These are phyloP conservation scores for Crax fasciolata DNA, from an alignment of 2,797 vertebrate species.

Conservation along the genomic window DNA sequence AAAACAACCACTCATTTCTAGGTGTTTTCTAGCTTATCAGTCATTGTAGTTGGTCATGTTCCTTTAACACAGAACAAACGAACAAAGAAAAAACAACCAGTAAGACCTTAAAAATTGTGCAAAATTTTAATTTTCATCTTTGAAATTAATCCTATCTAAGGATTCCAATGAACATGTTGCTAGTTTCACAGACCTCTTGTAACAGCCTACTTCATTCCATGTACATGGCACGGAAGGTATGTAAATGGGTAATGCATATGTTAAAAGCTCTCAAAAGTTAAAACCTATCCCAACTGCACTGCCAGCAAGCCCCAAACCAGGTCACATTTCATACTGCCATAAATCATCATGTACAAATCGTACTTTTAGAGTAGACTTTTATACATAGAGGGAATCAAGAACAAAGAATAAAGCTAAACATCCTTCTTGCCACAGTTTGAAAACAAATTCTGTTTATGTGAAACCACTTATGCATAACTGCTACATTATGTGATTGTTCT, in stretches of 20 bases:
- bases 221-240: not conserved
- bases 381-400: not conserved
- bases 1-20: not conserved
- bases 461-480: not conserved
- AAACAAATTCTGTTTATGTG: not conserved
- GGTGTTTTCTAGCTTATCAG: not conserved
- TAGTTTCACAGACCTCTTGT: not conserved
- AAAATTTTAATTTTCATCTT: conserved; percentile 5
- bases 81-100: not conserved
- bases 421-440: not conserved
- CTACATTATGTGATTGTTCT: not conserved
- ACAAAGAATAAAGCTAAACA: not conserved
- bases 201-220: not conserved
- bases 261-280: not conserved
- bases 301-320: not conserved
- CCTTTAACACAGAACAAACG: not conserved
- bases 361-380: not conserved
- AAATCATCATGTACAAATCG: not conserved
- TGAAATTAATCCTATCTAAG: not conserved
- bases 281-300: not conserved
- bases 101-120: not conserved
- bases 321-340: not conserved
- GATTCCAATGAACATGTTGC: not conserved
- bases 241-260: not conserved
- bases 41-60: not conserved